Evolutionary conservation across 2,888 invertebrate species (phyloP), one percentile per base, ranked within the genome.

Genomic region (Watsonalla cultraria): DNA sequence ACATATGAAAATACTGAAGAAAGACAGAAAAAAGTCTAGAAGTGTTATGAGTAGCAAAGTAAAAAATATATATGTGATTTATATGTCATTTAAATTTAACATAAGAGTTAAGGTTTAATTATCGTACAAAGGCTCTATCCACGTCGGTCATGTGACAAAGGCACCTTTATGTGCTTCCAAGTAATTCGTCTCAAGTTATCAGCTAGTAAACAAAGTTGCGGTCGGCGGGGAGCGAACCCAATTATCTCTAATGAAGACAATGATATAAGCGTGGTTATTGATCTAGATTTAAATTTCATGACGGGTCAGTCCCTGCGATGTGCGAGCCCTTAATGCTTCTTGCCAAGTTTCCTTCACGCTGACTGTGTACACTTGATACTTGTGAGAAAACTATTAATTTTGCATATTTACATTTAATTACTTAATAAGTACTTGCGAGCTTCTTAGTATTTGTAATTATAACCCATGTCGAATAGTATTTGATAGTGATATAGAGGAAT

Each of bases 221-320:
- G 82, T 82, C 85, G 81, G 78, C 78, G 80, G 85, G 89, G 89
- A 88, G 83, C 79, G 78, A 82, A 91, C 91, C 91, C 91, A 91
- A 91, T 91, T 91, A 91, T 86, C 90, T 85, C 84, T 91, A 91
- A 91, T 91, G 91, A 91, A 90, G 91, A 91, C 91, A 91, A 91
- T 91, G 91, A 91, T 90, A 90, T 90, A 90, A 90, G 90, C 90
- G 82, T 78, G 88, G 90, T 89, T 90, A 90, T 90, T 90, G 90
- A 90, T 90, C 90, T 90, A 90, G 90, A 90, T 90, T 90, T 90
- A 89, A 90, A 90, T 90, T 90, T 90, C 90, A 90, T 86, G 87
- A 88, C 86, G 90, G 90, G 90, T 90, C 90, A 90, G 90, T 89
- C 90, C 88, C 88, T 82, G 74, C 84, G 82, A 86, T 82, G 87